Evolutionary conservation across 64 coral and sea anemone species (phyloP), one percentile per base, ranked within the genome.

Genomic region (Montipora capricornis): DNA sequence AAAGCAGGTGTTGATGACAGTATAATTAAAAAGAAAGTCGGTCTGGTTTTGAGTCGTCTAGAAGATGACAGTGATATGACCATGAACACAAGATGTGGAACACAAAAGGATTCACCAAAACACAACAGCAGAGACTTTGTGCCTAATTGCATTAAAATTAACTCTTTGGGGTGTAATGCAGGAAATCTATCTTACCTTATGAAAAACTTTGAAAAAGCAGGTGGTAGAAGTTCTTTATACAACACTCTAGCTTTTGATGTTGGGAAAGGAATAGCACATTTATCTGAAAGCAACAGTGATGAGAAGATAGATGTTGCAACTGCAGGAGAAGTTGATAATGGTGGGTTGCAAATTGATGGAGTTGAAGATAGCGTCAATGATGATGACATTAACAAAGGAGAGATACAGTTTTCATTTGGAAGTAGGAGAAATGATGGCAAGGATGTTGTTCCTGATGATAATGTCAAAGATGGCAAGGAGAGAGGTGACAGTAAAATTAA

Each of bases 21-120:
- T 50, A 15, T 80, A 73, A 44, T 93, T 8, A 93, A 77, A 81
- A 24, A 44, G 47, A 85, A 93, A 20, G 84, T 93, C 8, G 52
- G 8, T 13, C 22, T 80, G 14, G 85, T 74, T 6, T 58, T 93
- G 9, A 81, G 51, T 66, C 87, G 83, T 12, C 74, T 93, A 26
- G 81, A 78, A 77, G 59, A 59, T 46, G 76, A 55, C 75, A 26
- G 11, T 44, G 73, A 5, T 47, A 12, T 12, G 4, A 20, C 46
- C 16, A 26, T 15, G 5, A 49, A 14, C 16, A 67, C 10, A 19
- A 46, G 19, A 8, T 15, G n/a, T 15, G n/a, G 7, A 6, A 29
- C 19, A 67, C 7, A 60, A 4, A 12, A 70, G 4, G 10, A 15
- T 8, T 57, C 53, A 57, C 6, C 3, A 57, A 57, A 57, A 71